Evolutionary conservation across 2,113 vertebrate genomes (phyloP).

Genomic region (Geothlypis trichas): DNA sequence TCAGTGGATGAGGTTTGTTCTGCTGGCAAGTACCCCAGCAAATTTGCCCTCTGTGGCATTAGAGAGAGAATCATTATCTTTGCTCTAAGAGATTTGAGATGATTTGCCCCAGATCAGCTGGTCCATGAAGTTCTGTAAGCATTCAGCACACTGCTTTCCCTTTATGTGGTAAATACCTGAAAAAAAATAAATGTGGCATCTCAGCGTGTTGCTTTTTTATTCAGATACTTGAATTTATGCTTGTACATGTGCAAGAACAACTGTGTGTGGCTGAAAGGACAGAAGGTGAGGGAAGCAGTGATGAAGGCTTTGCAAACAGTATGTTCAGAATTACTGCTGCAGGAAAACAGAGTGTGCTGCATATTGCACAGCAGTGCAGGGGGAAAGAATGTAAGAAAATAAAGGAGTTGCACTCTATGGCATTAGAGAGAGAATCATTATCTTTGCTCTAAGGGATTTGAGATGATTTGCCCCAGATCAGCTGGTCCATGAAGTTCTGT

Average conservation of each 20-base stretch:
- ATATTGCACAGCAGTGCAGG: not conserved
- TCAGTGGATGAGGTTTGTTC: not conserved
- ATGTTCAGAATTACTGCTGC: not conserved
- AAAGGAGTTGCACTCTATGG: not conserved
- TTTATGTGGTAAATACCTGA: not conserved
- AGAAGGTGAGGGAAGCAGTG: rapidly evolving
- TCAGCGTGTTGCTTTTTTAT: not conserved
- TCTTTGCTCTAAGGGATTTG: not conserved
- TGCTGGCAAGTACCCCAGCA: not conserved
- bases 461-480: slow-evolving; percentile 16
- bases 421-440: not conserved
- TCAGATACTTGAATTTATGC: not conserved
- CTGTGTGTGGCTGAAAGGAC: rapidly evolving
- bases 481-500: not conserved
- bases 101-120: slow-evolving; percentile 6
- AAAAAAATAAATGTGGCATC: not conserved
- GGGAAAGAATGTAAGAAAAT: too few relatives aligned
- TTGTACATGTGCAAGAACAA: not conserved
- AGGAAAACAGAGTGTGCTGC: not conserved
- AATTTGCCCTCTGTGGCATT: not conserved
- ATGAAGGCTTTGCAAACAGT: not conserved
- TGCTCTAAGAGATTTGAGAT: not conserved
- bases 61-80: not conserved
- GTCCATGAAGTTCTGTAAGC: not conserved
- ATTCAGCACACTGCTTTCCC: not conserved